Evolutionary conservation across 2,113 vertebrate genomes (phyloP).

Genomic region (Nerophis ophidion): DNA sequence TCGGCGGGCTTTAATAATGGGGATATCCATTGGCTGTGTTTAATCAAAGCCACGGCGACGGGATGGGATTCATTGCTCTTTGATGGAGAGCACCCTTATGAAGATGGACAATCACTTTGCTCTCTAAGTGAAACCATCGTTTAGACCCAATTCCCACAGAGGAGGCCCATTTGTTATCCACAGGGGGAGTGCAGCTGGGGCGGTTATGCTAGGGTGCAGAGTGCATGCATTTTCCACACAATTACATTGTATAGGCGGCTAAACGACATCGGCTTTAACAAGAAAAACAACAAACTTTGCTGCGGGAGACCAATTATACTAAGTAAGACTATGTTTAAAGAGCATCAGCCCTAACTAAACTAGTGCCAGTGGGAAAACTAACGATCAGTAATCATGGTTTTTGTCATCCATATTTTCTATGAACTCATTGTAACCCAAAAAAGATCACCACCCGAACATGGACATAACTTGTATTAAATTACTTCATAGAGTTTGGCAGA

Average conservation of each 20-base stretch:
- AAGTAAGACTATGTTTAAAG: too few relatives aligned
- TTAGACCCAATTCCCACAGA: constrained; percentile 77
- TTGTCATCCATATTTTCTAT: too few relatives aligned
- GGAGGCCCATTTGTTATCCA: constrained; percentile 77
- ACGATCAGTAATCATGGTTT: too few relatives aligned
- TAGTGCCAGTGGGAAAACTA: too few relatives aligned
- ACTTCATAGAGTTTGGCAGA: too few relatives aligned
- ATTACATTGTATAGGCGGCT: constrained; percentile 62
- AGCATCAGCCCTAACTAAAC: too few relatives aligned
- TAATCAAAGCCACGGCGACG: constrained; percentile 87
- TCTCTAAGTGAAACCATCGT: constrained; percentile 80
- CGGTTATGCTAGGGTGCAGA: constrained; percentile 61
- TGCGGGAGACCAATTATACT: not conserved
- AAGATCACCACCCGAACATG: too few relatives aligned
- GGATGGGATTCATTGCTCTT: constrained; percentile 87
- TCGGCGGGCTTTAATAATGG: constrained; percentile 59
- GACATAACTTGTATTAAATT: too few relatives aligned
- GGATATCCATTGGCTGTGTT: constrained; percentile 78
- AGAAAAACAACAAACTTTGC: not conserved
- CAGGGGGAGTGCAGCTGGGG: constrained; percentile 63
- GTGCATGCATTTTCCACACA: constrained; percentile 72
- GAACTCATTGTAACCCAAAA: too few relatives aligned
- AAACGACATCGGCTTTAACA: constrained; percentile 6
- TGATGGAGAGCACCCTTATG: constrained; percentile 78
- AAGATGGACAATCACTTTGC: constrained; percentile 81